Evolutionary conservation across 2,113 vertebrate genomes (phyloP).

Genomic region (Semicossyphus pulcher): DNA sequence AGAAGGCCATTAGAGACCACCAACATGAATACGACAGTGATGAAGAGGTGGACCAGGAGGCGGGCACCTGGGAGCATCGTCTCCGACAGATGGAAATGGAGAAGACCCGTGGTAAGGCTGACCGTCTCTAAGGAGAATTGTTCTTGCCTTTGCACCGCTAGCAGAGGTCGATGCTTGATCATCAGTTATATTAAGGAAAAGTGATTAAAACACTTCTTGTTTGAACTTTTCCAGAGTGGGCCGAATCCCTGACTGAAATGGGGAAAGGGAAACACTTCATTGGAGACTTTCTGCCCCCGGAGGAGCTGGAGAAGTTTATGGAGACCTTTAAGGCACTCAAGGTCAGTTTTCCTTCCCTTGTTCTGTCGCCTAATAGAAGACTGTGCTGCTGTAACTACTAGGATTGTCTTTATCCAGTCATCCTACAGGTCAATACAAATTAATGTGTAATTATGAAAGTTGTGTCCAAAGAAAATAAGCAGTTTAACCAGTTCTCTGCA

Average conservation of each 20-base stretch:
- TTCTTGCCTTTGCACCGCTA: background rate
- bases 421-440: too few species aligned
- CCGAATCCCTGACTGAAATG: constrained; percentile 97
- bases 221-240: constrained; percentile 89
- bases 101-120: constrained; percentile 89
- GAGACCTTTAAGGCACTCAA: constrained; percentile 98
- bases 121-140: background rate
- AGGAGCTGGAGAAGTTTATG: constrained; percentile 98
- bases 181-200: background rate
- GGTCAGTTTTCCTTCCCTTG: constrained; percentile 76
- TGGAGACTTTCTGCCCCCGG: constrained; percentile 95
- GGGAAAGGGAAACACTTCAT: constrained; percentile 98
- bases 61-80: constrained; percentile 97
- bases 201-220: background rate
- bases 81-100: constrained; percentile 98
- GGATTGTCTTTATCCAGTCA: background rate
- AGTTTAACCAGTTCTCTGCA: too few species aligned
- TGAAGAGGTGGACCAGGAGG: constrained; percentile 91
- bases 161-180: background rate
- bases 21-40: constrained; percentile 97
- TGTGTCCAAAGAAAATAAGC: too few species aligned
- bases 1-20: constrained; percentile 91
- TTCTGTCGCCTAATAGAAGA: background rate
- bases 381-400: background rate
- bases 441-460: too few species aligned